phyloP scores from a whole-genome alignment of 2,888 invertebrate species.

The Lasioglossum vierecki region DNA sequence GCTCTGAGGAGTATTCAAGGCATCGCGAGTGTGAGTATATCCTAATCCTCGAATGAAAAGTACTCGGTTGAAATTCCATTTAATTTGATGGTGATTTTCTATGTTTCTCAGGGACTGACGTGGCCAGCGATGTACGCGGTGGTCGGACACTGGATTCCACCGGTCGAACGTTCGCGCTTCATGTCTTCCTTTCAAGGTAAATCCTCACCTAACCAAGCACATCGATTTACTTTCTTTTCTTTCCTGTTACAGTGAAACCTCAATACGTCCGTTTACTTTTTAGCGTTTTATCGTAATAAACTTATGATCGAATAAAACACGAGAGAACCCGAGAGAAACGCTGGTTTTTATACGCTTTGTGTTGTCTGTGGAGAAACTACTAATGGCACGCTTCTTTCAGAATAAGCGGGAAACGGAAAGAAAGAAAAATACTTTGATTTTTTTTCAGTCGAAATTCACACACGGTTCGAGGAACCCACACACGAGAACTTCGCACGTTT shows the following conservation, averaged over 20 bases:
- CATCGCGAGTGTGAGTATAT: slow-evolving; percentile 87
- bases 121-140: slow-evolving; percentile 92
- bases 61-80: too few species aligned
- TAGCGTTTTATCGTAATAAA: background rate
- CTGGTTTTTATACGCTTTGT: background rate
- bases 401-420: slow-evolving; percentile 64
- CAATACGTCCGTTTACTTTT: slow-evolving; percentile 69
- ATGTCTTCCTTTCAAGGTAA: slow-evolving; percentile 91
- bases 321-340: background rate
- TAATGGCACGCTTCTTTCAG: slow-evolving; percentile 80
- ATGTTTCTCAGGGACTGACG: slow-evolving; percentile 86
- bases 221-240: slow-evolving; percentile 69
- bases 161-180: slow-evolving; percentile 89
- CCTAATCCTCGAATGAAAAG: background rate
- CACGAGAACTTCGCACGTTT: slow-evolving; percentile 37
- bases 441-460: slow-evolving; percentile 69
- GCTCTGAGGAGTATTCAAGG: slow-evolving; percentile 88
- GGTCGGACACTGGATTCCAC: slow-evolving; percentile 90
- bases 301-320: background rate
- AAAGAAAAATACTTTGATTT: slow-evolving; percentile 32
- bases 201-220: slow-evolving; percentile 30
- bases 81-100: background rate
- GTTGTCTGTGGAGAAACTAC: slow-evolving; percentile 48
- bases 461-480: slow-evolving; percentile 36
- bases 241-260: slow-evolving; percentile 82